Evolutionary conservation across 1,140 invertebrate species (phyloP), one percentile per base, ranked within the genome.

Genomic region (Varroa destructor): DNA sequence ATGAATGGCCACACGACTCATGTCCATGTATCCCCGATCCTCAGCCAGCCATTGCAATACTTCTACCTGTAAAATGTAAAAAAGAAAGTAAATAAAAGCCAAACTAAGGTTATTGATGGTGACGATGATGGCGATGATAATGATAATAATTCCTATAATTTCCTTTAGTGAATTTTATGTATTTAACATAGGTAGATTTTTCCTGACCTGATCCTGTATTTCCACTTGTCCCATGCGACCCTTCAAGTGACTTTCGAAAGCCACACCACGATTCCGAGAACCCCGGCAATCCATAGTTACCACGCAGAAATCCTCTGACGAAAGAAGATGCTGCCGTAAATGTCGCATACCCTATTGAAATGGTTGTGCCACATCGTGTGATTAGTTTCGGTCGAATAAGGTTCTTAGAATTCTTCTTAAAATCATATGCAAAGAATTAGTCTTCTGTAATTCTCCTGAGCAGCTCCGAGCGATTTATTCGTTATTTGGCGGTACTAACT

Each of bases 221-320:
- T 36, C 67, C 61, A 76, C 79, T 79, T 77, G 86, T 43, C 61
- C 85, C 88, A 99, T 88, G 79, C 87, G 84, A 43, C 88, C 84
- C 78, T 88, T 86, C 55, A 98, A 86, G 77, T 93, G 86, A 71
- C 88, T 87, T 81, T 98, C 96, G 81, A 97, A 98, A 14, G 86
- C 80, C 3, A 94, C 80, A 54, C 95, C 96, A 71, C 96, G 81
- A 81, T 97, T 89, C 74, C 89, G 87, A 0, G 93, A 97, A 2
- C 93, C 96, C 55, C 96, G 81, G 0, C 93, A 94, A 81, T 99
- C 96, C 37, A 98, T 89, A 12, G 90, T 86, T 46, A 99, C 86
- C 1, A 99, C 94, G 78, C 90, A 93, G 81, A 97, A 99, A 0
- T 95, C 96, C 75, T 95, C 86, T n/a, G 91, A 87, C 6, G 93